Evolutionary conservation across 2,888 invertebrate species (phyloP).

Genomic region (Nomada fucata): DNA sequence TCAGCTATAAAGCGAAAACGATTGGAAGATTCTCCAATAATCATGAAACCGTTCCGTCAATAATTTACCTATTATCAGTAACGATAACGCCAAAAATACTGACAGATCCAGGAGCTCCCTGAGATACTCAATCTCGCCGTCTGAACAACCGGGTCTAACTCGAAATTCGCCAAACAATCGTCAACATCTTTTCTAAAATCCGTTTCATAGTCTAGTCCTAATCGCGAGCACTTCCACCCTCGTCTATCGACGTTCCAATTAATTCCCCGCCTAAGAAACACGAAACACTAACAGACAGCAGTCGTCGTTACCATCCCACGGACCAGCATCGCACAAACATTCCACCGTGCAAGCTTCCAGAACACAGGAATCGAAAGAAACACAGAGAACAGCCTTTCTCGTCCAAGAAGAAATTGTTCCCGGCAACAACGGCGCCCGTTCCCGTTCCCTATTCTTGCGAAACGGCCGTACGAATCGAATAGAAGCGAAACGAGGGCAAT

Average conservation of each 20-base stretch:
- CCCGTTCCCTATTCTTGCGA: slow-evolving; percentile 29
- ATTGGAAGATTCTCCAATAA: no score
- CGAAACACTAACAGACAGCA: not conserved
- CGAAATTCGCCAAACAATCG: not conserved
- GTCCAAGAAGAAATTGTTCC: slow-evolving; percentile 20
- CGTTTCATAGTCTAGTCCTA: slow-evolving; percentile 1
- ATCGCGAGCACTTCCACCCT: not conserved
- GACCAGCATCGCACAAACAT: no score
- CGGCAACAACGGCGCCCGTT: slow-evolving; percentile 15
- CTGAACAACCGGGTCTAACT: no score
- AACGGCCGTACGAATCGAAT: slow-evolving; percentile 50
- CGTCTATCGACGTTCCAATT: not conserved
- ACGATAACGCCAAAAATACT: not conserved
- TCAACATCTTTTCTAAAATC: not conserved
- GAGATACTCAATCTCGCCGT: not conserved
- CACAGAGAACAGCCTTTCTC: not conserved
- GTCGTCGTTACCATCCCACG: not conserved
- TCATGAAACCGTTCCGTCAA: no score
- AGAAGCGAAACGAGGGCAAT: slow-evolving; percentile 77
- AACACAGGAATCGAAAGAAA: not conserved
- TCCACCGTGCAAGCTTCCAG: no score
- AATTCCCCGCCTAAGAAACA: no score
- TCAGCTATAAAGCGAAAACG: no score
- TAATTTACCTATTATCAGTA: no score
- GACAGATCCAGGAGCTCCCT: not conserved